Conservation (phyloP, 2,797 vertebrate species). For the Pantherophis alleghaniensis region DNA sequence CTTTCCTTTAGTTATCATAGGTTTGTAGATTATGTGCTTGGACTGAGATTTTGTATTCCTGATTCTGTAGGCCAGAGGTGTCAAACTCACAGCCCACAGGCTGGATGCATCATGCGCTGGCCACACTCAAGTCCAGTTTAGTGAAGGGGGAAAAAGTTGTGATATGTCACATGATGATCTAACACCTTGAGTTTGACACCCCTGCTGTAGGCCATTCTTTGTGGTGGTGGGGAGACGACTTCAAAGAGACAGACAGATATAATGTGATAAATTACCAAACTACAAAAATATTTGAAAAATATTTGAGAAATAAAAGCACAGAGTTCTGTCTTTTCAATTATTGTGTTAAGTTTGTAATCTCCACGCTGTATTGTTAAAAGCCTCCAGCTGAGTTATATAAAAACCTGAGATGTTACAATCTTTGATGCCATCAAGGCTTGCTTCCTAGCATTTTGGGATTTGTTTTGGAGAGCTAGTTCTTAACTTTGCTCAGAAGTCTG, state of each 20-base stretch:
- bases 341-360: neutral
- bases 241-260: neutral
- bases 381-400: conserved; percentile 30
- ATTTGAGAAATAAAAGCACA: neutral
- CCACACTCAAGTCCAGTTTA: too few relatives aligned
- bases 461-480: conserved; percentile 40
- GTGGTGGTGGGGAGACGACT: accelerated
- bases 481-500: conserved; percentile 15
- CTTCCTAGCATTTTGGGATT: conserved; percentile 22
- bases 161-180: too few relatives aligned
- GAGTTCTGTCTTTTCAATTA: neutral
- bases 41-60: neutral
- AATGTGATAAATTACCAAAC: neutral
- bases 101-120: too few relatives aligned
- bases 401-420: conserved; percentile 7
- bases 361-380: neutral
- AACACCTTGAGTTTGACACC: too few relatives aligned
- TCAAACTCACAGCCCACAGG: accelerated
- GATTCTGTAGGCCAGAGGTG: neutral
- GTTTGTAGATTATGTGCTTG: neutral
- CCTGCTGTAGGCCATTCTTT: neutral
- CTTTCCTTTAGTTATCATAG: neutral
- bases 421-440: conserved; percentile 27
- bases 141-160: too few relatives aligned
- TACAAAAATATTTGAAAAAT: neutral